Base-by-base conservation (phyloP, 1,140 invertebrate genomes). In the Elymnias hypermnestra region DNA sequence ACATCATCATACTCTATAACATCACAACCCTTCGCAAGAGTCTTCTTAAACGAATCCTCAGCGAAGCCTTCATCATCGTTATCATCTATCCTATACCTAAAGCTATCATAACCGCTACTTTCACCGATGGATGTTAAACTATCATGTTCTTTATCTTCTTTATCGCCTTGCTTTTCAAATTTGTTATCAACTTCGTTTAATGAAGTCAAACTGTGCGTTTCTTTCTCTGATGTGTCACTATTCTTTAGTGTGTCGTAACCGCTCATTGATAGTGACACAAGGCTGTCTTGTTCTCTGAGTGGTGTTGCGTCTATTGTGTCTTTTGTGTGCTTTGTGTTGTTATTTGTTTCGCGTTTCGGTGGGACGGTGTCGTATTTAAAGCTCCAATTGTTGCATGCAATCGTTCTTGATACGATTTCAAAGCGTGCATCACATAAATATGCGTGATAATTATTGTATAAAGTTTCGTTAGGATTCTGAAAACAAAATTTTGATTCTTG, bases 81-180 rank as follows among this genome's bases (percentile, higher is more conserved):
- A 7, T 85, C 83, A 4, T 91, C 89, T 0, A 88, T 72, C 57
- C 91, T 91, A 53, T 91, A 89, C 48, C 90, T 92, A 57, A 94
- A 92, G 63, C 94, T 95, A 62, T 95, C 94, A 60, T 95, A 95
- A 17, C 93, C 94, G 71, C 93, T 95, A 54, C 93, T 95, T 50
- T 95, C 93, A 2, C 92, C 93, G 9, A 92, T 87, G 0, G 93
- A 95, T 28, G 90, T 89, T 31, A 93, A 79, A 77, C 90, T 92
- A 58, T 90, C 88, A 8, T 83, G 66, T 37, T 84, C 69, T 54
- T 58, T 60, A 0, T 50, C 57, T 29, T 69, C 57, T 12, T 49
- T 41, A 10, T 36, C 39, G 22, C 39, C 37, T 49, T 40, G 43
- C 43, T 37, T 33, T 5, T 46, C 35, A 0, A 29, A 33, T 46